Evolutionary conservation across 2,888 invertebrate genomes (phyloP), one percentile per base, ranked within the genome.

Genomic region (Hipparchia semele): DNA sequence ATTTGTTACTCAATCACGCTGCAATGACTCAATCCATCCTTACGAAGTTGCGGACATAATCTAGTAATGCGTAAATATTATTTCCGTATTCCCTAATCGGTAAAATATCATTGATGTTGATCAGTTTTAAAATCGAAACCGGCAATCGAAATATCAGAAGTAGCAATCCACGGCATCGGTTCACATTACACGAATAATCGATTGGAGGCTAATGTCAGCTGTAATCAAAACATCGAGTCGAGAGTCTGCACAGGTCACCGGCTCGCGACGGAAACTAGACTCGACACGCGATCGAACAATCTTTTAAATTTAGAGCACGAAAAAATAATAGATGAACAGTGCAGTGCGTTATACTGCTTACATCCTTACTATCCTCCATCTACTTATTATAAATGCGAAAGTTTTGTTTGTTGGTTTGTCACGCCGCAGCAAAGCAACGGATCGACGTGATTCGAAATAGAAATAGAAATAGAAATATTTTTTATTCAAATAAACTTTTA

Each of bases 161-260:
- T 79, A 71, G 68, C 68, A 69, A 73, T 70, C 66, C 69, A 77
- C 83, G 83, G 84, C 83, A 90, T 91, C 91, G 86, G 86, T 83
- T 90, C 86, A 87, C 83, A 88, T 92, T 88, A 90, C 84, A 87
- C 86, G 85, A 88, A 88, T 92, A 92, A 92, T 92, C 91, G 92
- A 92, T 92, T 88, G 88, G 86, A 84, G 86, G 87, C 86, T 89
- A 92, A 91, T 91, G 91, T 90, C 92, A 91, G 90, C 79, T 86
- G 87, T 90, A 93, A 94, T 94, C 93, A 92, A 91, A 93, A 92
- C 91, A 91, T 87, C 86, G 79, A 77, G n/a, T 8, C 13, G 76
- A 78, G 76, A 78, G 67, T 70, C 80, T 81, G 83, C 86, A 82
- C 91, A 89, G 93, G 92, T 93, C 93, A 91, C 83, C 84, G 92